Percentiles rank a stretch among this genome's conserved stretches.
phyloP scores from a whole-genome alignment of 2,888 invertebrate genomes.

The Malthinus flaveolus region DNA sequence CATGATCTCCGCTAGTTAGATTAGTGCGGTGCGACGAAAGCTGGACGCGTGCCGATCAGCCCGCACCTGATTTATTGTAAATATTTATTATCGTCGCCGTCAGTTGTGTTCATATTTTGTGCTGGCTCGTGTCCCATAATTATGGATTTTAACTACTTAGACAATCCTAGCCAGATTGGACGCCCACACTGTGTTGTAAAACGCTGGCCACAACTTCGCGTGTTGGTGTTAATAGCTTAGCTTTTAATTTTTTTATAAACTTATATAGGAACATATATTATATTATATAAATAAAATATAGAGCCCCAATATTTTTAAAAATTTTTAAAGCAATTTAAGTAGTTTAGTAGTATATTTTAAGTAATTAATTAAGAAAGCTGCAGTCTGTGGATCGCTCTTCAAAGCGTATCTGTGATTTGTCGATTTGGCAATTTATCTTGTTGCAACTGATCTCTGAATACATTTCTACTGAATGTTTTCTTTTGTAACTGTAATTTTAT shows the following conservation, averaged over 20 bases:
- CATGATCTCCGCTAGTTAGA: constrained; percentile 56
- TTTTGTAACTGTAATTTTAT: constrained; percentile 40
- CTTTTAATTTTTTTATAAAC: constrained; percentile 40
- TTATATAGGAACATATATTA: constrained; percentile 32
- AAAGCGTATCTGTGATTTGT: constrained; percentile 57
- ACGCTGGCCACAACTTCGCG: constrained; percentile 39
- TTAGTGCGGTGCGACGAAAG: constrained; percentile 50
- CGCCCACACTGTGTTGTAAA: constrained; percentile 24
- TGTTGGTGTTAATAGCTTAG: constrained; percentile 50
- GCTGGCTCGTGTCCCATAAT: constrained; percentile 17
- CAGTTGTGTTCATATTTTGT: constrained; percentile 33
- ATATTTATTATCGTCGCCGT: constrained; percentile 30
- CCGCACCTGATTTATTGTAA: constrained; percentile 47
- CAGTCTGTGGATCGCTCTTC: constrained; percentile 53
- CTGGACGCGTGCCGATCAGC: constrained; percentile 50
- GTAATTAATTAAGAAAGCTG: constrained; percentile 37
- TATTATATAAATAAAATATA: constrained; percentile 27
- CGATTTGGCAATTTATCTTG: constrained; percentile 49
- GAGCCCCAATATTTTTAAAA: constrained; percentile 53
- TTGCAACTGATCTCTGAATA: constrained; percentile 47
- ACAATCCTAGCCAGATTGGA: constrained; percentile 25
- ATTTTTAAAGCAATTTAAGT: constrained; percentile 54
- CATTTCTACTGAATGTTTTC: constrained; percentile 54
- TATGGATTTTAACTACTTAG: constrained; percentile 4
- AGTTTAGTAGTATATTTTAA: constrained; percentile 39